Conservation (phyloP, 2,888 invertebrate species). For the Cartodere bifasciata region DNA sequence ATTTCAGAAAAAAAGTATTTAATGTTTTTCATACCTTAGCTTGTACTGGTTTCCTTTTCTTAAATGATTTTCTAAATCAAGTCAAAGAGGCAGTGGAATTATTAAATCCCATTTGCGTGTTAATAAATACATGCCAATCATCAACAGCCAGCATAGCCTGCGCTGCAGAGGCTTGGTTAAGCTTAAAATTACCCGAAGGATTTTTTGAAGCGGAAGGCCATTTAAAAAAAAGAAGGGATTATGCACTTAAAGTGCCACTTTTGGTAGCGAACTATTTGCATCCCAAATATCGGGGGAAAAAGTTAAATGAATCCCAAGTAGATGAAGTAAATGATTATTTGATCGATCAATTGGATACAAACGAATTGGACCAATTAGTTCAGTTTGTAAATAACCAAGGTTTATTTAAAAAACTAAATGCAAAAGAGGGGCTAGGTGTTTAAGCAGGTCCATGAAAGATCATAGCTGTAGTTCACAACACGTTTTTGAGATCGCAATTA, state of each 20-base stretch:
- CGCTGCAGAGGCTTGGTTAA: slow-evolving; percentile 12
- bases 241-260: slow-evolving; percentile 5
- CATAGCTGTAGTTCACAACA: no score
- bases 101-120: slow-evolving; percentile 8
- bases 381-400: slow-evolving; percentile 2
- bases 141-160: slow-evolving; percentile 9
- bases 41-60: slow-evolving; percentile 9
- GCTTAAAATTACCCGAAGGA: slow-evolving; percentile 7
- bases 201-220: slow-evolving; percentile 7
- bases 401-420: slow-evolving; percentile 7
- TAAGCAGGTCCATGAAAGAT: no score
- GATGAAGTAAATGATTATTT: slow-evolving; percentile 7
- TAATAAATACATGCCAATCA: slow-evolving; percentile 7
- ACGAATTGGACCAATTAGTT: slow-evolving; percentile 10
- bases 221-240: slow-evolving; percentile 3
- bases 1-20: no score
- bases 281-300: slow-evolving; percentile 2
- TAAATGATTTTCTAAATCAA: slow-evolving; percentile 9
- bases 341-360: slow-evolving; percentile 7
- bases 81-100: slow-evolving; percentile 8
- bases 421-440: slow-evolving; percentile 5
- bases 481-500: no score
- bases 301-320: slow-evolving; percentile 5
- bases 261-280: slow-evolving; percentile 8
- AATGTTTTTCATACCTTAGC: no score